A percentile compares a stretch with the other conserved stretches of the same genome.
phyloP scores from a whole-genome alignment of 1,140 invertebrate genomes.

The Lasaia peninsularis region DNA sequence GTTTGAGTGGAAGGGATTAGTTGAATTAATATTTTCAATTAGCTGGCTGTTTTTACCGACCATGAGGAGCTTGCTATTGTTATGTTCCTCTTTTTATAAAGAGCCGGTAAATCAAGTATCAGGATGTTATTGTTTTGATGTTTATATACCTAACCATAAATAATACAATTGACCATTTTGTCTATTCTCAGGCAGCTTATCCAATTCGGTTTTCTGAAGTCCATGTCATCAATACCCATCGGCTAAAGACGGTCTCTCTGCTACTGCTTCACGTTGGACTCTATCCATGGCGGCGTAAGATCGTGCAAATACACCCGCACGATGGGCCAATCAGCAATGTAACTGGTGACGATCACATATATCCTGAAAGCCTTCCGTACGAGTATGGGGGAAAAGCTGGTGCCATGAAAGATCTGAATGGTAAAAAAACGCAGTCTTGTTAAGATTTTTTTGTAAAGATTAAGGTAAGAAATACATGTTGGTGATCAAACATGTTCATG shows the following conservation, averaged over 20 bases:
- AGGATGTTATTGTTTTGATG: constrained; percentile 7
- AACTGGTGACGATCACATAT: constrained; percentile 46
- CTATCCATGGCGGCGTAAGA: constrained; percentile 61
- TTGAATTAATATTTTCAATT: too few species aligned
- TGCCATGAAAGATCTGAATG: constrained; percentile 67
- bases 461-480: too few species aligned
- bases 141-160: too few species aligned
- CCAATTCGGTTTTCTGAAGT: constrained; percentile 53
- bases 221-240: constrained; percentile 61
- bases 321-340: constrained; percentile 47
- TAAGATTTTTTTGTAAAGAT: too few species aligned
- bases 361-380: constrained; percentile 49
- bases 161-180: too few species aligned
- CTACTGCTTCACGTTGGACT: constrained; percentile 56
- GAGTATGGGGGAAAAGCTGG: constrained; percentile 66
- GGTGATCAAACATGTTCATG: too few species aligned
- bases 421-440: too few species aligned
- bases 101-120: too few species aligned
- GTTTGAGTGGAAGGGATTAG: too few species aligned
- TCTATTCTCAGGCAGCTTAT: constrained; percentile 53
- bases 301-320: constrained; percentile 44
- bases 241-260: constrained; percentile 58
- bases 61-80: too few species aligned
- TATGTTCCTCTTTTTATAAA: too few species aligned
- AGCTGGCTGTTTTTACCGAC: too few species aligned